Conservation (phyloP, 2,888 invertebrate species). For the Epinotia ramella region DNA sequence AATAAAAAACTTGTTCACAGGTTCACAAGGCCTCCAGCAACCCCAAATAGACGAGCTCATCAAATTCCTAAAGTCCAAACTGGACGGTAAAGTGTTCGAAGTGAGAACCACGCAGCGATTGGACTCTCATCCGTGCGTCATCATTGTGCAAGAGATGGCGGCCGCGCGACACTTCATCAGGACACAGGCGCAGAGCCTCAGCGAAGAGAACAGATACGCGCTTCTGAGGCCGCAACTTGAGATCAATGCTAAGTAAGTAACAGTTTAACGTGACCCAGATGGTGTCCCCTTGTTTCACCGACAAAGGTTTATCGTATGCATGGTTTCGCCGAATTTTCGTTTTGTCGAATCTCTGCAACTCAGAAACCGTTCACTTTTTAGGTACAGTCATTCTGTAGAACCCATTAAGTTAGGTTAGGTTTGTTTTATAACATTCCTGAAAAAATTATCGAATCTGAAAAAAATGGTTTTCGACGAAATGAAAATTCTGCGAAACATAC, state of each 20-base stretch:
- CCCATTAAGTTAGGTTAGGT: too few species aligned
- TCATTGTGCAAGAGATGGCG: conserved; percentile 98
- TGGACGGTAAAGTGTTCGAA: conserved; percentile 92
- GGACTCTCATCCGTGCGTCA: conserved; percentile 96
- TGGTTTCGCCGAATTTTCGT: too few species aligned
- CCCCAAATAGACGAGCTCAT: conserved; percentile 92
- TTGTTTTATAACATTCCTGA: too few species aligned
- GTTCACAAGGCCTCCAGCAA: conserved; percentile 88
- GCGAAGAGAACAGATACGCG: conserved; percentile 94
- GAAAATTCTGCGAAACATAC: too few species aligned
- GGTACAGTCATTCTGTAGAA: too few species aligned
- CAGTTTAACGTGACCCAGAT: too few species aligned
- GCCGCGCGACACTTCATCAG: conserved; percentile 97
- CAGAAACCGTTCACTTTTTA: too few species aligned
- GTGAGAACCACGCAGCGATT: conserved; percentile 94
- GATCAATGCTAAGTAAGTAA: conserved; percentile 94
- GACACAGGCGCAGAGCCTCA: conserved; percentile 92
- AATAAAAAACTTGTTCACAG: conserved; percentile 52
- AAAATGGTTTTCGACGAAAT: too few species aligned
- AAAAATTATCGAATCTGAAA: too few species aligned
- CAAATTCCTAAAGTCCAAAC: conserved; percentile 90
- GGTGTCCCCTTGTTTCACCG: too few species aligned
- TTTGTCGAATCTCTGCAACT: too few species aligned
- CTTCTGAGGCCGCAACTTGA: conserved; percentile 96
- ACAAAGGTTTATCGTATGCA: too few species aligned